Conservation (phyloP, 2,113 vertebrate species). For the Dromaius novaehollandiae region DNA sequence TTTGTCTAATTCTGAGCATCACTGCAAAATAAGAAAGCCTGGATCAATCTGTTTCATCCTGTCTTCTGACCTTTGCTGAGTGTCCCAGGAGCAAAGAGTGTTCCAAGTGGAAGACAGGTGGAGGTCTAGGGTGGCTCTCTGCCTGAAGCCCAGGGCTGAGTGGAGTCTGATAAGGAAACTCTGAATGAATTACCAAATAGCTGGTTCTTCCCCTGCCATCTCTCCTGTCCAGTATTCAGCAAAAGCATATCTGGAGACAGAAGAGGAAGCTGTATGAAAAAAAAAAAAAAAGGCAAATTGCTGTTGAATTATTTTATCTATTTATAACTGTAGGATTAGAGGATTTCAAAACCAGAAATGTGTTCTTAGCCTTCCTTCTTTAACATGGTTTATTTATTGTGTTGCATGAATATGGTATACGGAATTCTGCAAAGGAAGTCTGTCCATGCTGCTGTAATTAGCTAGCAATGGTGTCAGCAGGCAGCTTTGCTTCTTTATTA, state of each 20-base stretch:
- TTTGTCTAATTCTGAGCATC: background rate
- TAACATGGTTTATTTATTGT: background rate
- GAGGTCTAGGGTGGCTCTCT: background rate
- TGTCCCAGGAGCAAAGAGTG: background rate
- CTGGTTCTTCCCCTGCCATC: background rate
- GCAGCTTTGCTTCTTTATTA: constrained; percentile 10
- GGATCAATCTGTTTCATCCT: background rate
- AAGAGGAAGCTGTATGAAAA: background rate
- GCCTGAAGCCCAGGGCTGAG: background rate
- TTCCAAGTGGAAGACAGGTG: background rate
- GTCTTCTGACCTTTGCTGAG: background rate
- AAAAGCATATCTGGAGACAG: background rate
- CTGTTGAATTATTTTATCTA: background rate
- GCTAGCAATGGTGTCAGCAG: constrained; percentile 17
- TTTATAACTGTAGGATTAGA: background rate
- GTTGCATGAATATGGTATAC: background rate
- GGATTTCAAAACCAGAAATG: background rate
- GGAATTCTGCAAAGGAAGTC: constrained; percentile 27
- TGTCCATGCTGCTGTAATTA: constrained; percentile 12
- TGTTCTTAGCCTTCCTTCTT: background rate
- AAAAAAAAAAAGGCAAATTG: background rate
- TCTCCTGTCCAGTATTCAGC: background rate
- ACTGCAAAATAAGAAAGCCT: background rate
- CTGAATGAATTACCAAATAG: background rate
- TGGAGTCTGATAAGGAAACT: background rate